phyloP scores from a whole-genome alignment of 2,888 invertebrate species.

The Mesodorylaimus sp. region DNA sequence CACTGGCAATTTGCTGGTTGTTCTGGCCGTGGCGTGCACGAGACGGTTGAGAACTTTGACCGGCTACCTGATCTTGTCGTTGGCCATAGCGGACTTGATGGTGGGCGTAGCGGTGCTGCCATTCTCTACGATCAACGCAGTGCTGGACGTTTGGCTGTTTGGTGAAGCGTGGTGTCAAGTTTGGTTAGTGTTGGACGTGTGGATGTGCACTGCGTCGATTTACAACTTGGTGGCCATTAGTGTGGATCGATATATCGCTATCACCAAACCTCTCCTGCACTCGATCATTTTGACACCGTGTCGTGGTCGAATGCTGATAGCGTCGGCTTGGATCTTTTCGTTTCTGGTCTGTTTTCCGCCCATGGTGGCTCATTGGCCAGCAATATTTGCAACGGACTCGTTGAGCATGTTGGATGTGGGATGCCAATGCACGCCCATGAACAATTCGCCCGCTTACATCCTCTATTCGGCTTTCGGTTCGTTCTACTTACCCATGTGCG shows the following conservation, averaged over 20 bases:
- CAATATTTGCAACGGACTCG: too few species aligned
- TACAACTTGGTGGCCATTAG: slow-evolving; percentile 87
- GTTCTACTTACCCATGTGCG: slow-evolving; percentile 90
- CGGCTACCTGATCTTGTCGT: slow-evolving; percentile 84
- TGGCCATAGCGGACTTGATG: slow-evolving; percentile 82
- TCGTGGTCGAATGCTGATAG: slow-evolving; percentile 16
- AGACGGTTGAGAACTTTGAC: slow-evolving; percentile 69
- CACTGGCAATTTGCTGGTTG: slow-evolving; percentile 75
- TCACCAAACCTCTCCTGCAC: slow-evolving; percentile 60
- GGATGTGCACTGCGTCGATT: slow-evolving; percentile 96
- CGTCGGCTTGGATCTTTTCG: slow-evolving; percentile 77
- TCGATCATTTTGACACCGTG: not conserved
- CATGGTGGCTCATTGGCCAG: slow-evolving; percentile 50
- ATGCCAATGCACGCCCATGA: slow-evolving; percentile 70
- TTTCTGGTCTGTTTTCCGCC: slow-evolving; percentile 93
- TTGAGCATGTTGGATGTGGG: too few species aligned
- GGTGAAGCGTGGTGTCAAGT: slow-evolving; percentile 85
- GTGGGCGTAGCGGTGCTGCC: slow-evolving; percentile 89
- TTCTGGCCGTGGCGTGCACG: slow-evolving; percentile 71
- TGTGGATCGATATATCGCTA: slow-evolving; percentile 71
- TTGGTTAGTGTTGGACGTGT: slow-evolving; percentile 91
- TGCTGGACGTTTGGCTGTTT: slow-evolving; percentile 73
- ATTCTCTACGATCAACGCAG: slow-evolving; percentile 83
- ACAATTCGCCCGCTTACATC: slow-evolving; percentile 72
- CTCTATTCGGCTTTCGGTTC: slow-evolving; percentile 92